phyloP scores from a whole-genome alignment of 2,113 vertebrate genomes.

The Mesitornis unicolor region DNA sequence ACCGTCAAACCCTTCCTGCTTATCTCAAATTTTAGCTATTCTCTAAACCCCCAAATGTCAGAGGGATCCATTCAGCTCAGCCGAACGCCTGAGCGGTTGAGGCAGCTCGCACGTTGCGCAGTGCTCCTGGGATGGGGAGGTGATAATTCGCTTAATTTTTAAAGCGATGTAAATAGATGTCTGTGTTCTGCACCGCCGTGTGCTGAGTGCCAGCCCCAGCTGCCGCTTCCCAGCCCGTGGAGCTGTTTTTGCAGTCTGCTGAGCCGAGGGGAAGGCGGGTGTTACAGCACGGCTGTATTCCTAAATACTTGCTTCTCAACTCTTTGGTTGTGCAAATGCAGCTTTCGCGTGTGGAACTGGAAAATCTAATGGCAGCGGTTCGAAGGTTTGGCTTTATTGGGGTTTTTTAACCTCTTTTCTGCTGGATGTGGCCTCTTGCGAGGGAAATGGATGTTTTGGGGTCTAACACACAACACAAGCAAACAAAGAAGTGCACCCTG shows the following conservation, averaged over 20 bases:
- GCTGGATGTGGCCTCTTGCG: background rate
- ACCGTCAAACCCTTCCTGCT: background rate
- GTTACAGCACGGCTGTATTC: background rate
- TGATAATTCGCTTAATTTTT: background rate
- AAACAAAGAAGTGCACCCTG: rapidly evolving
- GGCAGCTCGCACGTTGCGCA: background rate
- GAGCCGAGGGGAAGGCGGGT: background rate
- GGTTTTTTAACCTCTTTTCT: background rate
- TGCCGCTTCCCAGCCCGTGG: background rate
- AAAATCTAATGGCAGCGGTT: background rate
- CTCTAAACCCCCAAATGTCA: background rate
- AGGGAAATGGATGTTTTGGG: background rate
- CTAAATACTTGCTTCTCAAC: background rate
- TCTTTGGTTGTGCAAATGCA: background rate
- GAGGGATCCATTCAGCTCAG: background rate
- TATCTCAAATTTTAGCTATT: background rate
- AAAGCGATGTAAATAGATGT: background rate
- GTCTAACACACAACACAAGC: background rate
- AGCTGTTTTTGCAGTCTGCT: background rate
- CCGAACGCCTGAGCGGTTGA: background rate
- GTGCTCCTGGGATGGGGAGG: background rate
- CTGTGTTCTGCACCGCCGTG: background rate
- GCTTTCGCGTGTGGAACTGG: rapidly evolving
- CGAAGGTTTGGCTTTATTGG: background rate
- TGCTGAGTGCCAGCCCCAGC: background rate